Evolutionary conservation across 2,888 invertebrate species (phyloP).

Genomic region (Chloromyia formosa): DNA sequence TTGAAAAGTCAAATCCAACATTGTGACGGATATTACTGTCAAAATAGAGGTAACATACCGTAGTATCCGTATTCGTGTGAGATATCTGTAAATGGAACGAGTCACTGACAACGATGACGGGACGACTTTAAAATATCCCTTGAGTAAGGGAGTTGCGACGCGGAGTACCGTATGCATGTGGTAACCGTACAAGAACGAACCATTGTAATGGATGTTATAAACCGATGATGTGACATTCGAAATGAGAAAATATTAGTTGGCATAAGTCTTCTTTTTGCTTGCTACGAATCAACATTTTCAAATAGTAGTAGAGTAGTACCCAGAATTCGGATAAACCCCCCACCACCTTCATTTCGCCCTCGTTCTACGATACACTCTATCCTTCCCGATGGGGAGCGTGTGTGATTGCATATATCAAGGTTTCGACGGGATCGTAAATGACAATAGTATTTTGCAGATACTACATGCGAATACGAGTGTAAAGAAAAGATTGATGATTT

Average conservation of each 20-base stretch:
- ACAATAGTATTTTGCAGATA: not conserved
- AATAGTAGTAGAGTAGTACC: not conserved
- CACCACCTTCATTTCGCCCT: no score
- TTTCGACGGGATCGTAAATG: not conserved
- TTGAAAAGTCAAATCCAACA: slow-evolving; percentile 33
- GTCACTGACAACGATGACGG: no score
- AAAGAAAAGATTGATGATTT: slow-evolving; percentile 27
- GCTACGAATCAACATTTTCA: not conserved
- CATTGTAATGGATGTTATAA: slow-evolving; percentile 28
- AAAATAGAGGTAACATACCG: slow-evolving; percentile 1
- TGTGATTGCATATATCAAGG: not conserved
- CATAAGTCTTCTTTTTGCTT: slow-evolving; percentile 22
- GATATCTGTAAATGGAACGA: no score
- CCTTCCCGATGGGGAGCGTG: not conserved
- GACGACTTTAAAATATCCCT: no score
- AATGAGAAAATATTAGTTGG: slow-evolving; percentile 39
- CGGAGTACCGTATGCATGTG: no score
- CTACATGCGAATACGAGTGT: not conserved
- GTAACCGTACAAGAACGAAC: not conserved
- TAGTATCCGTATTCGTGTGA: not conserved
- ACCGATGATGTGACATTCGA: slow-evolving; percentile 37
- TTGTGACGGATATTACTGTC: slow-evolving; percentile 37
- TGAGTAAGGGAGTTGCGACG: no score
- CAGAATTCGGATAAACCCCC: not conserved
- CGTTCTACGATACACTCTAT: not conserved